Percentiles rank a stretch among this genome's conserved stretches.
Evolutionary conservation across 2,113 vertebrate genomes (phyloP).

Genomic region (Nyctibius bracteatus): DNA sequence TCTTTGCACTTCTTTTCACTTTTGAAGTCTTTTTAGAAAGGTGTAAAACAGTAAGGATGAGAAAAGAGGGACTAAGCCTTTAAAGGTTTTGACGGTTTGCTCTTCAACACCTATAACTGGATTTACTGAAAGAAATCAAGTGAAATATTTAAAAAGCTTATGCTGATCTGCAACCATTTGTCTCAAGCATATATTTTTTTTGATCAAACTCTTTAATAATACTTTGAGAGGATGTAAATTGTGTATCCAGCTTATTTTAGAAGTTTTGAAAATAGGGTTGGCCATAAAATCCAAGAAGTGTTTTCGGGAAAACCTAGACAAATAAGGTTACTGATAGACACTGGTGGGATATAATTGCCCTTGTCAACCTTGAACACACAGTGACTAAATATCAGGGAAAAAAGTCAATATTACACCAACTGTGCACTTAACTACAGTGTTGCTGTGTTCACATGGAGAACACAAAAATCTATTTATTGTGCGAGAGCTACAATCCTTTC

Average conservation of each 20-base stretch:
- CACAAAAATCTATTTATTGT: slow-evolving; percentile 52
- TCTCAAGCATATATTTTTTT: neutral
- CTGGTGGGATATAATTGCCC: slow-evolving; percentile 29
- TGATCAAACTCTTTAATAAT: neutral
- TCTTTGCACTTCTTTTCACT: slow-evolving; percentile 17
- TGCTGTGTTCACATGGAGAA: slow-evolving; percentile 31
- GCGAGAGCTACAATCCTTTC: slow-evolving; percentile 35
- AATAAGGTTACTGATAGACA: slow-evolving; percentile 21
- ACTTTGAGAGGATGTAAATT: neutral
- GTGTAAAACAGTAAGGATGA: slow-evolving; percentile 3
- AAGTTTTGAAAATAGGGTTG: neutral
- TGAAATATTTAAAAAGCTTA: slow-evolving; percentile 40
- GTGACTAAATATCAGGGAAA: slow-evolving; percentile 61
- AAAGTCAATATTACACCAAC: slow-evolving; percentile 59
- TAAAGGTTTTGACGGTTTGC: slow-evolving; percentile 15
- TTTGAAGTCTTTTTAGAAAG: slow-evolving; percentile 12
- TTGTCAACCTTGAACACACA: slow-evolving; percentile 59
- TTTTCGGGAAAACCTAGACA: neutral
- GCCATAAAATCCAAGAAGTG: neutral
- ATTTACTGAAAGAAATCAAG: slow-evolving; percentile 43
- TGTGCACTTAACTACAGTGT: slow-evolving; percentile 39
- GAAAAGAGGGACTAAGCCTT: slow-evolving; percentile 18
- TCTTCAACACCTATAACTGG: slow-evolving; percentile 5
- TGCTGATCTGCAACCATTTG: neutral
- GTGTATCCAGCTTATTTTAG: neutral